These are phyloP conservation scores for Amaurobius ferox DNA, from an alignment of 2,888 invertebrate genomes.

Conservation along the genomic window DNA sequence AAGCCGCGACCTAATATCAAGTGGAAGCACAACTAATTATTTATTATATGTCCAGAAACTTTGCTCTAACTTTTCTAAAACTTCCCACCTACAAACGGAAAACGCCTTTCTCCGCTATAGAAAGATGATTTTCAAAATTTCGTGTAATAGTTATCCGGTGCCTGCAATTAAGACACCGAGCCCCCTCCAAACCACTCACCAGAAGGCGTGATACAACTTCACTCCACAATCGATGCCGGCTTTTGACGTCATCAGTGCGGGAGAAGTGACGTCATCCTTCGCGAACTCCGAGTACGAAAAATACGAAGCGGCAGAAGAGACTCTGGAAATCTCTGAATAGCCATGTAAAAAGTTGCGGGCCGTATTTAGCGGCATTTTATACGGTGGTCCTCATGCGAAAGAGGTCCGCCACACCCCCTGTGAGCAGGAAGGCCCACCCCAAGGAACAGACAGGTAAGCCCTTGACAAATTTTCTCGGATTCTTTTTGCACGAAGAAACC, in stretches of 20 bases:
- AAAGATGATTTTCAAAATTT: background rate
- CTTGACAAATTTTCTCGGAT: background rate
- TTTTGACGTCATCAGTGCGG: slow-evolving; percentile 56
- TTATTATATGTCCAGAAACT: no score
- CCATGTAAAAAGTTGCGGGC: slow-evolving; percentile 14
- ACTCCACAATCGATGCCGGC: slow-evolving; percentile 40
- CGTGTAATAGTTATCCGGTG: background rate
- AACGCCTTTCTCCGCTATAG: background rate
- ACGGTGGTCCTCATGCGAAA: slow-evolving; percentile 37
- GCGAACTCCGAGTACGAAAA: background rate
- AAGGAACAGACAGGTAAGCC: slow-evolving; percentile 35
- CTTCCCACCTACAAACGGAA: background rate
- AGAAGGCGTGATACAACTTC: slow-evolving; percentile 8
- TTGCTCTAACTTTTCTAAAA: no score
- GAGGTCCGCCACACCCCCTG: slow-evolving; percentile 42
- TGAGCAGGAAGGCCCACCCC: slow-evolving; percentile 31
- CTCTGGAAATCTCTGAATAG: background rate
- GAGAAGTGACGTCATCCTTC: slow-evolving; percentile 55
- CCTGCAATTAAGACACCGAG: background rate
- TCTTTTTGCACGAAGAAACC: background rate
- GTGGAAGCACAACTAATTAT: no score
- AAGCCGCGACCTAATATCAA: no score
- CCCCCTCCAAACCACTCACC: background rate
- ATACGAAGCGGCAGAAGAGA: slow-evolving; percentile 13
- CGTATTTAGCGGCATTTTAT: slow-evolving; percentile 1